These are phyloP conservation scores for Clytia hemisphaerica DNA, from an alignment of 30 jellyfish, hydroid and myxozoan genomes.

Conservation along the genomic window DNA sequence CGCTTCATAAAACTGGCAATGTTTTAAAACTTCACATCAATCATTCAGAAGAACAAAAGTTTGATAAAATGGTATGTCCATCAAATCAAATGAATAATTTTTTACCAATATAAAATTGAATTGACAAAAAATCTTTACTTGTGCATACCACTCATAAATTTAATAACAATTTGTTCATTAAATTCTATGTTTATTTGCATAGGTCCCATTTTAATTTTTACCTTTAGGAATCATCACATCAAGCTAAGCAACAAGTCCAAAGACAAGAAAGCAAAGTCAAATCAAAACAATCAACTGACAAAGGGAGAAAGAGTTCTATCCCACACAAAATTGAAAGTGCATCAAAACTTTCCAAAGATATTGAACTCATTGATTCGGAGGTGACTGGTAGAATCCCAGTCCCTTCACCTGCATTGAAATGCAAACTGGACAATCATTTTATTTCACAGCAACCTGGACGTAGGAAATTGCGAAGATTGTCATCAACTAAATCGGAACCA, in stretches of 20 bases:
- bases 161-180: too few species aligned
- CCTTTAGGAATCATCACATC: too few species aligned
- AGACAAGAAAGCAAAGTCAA: too few species aligned
- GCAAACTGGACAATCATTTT: not conserved
- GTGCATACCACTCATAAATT: too few species aligned
- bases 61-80: not conserved
- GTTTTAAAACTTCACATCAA: not conserved
- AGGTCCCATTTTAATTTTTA: too few species aligned
- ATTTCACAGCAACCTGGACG: constrained; percentile 19
- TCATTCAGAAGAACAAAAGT: not conserved
- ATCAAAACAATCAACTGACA: too few species aligned
- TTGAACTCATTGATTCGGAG: not conserved
- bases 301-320: not conserved
- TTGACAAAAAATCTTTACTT: too few species aligned
- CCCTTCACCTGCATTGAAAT: constrained; percentile 4
- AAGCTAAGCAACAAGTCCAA: too few species aligned
- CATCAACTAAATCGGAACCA: not conserved
- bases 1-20: constrained; percentile 18
- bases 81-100: too few species aligned
- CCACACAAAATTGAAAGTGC: constrained; percentile 16
- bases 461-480: constrained; percentile 3
- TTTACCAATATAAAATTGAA: too few species aligned
- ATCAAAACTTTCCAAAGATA: constrained; percentile 1
- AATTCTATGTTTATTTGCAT: too few species aligned
- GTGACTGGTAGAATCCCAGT: constrained; percentile 14